Percentiles rank a stretch among this genome's conserved stretches.
These are phyloP conservation scores for Drosophila kuntzei DNA, from an alignment of 2,888 invertebrate genomes.

Conservation along the genomic window DNA sequence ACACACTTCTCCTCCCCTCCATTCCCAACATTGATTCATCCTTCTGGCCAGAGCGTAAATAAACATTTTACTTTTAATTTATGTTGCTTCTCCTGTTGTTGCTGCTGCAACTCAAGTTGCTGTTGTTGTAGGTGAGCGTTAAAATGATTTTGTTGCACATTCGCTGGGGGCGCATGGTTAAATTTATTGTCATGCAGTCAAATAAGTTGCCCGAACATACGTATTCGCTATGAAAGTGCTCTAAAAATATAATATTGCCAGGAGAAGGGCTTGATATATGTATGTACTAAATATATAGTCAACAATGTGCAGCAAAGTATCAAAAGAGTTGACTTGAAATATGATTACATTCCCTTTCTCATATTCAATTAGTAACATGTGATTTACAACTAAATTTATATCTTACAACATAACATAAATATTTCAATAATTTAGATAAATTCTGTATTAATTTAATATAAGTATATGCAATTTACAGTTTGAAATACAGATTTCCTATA, in stretches of 20 bases:
- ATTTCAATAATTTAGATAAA: background rate
- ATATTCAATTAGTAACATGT: conserved; percentile 19
- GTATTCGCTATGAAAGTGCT: conserved; percentile 25
- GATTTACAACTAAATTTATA: background rate
- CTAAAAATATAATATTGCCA: conserved; percentile 7
- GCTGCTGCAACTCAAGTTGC: conserved; percentile 12
- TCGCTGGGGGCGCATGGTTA: conserved; percentile 51
- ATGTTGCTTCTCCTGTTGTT: conserved; percentile 47
- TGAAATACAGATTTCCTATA: too few species aligned
- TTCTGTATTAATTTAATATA: too few species aligned
- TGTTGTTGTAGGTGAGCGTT: conserved; percentile 46
- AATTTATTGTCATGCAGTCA: conserved; percentile 59
- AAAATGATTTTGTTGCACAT: conserved; percentile 73
- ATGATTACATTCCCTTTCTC: background rate
- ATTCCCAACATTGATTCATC: conserved; percentile 41
- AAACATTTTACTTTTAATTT: conserved; percentile 77
- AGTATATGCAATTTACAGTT: too few species aligned
- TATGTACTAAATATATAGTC: conserved; percentile 8
- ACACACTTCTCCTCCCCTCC: background rate
- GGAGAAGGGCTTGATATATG: conserved; percentile 4
- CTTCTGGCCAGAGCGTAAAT: conserved; percentile 65
- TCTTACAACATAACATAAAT: background rate
- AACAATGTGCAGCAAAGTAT: conserved; percentile 9
- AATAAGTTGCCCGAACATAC: conserved; percentile 42
- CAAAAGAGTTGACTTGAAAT: background rate